phyloP scores from a whole-genome alignment of 2,888 invertebrate genomes.

The Scrobipalpa costella region DNA sequence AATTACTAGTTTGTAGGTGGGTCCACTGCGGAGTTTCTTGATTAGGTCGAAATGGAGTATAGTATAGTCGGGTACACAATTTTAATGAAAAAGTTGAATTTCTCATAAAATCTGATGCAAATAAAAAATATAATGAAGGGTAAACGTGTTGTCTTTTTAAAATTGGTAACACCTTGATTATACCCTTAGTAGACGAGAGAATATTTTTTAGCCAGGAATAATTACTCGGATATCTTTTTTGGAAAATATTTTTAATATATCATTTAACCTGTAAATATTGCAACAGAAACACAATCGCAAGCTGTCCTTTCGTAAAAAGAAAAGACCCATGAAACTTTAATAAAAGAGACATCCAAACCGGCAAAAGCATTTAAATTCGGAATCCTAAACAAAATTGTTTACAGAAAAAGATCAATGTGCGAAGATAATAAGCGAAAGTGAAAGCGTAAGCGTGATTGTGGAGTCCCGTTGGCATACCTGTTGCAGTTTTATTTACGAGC shows the following conservation, averaged over 20 bases:
- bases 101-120: not conserved
- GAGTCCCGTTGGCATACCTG: slow-evolving; percentile 78
- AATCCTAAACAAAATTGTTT: slow-evolving; percentile 22
- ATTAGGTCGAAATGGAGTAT: not conserved
- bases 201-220: too few species aligned
- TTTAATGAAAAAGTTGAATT: too few species aligned
- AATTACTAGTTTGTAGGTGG: slow-evolving; percentile 59
- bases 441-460: slow-evolving; percentile 74
- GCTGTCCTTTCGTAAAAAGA: not conserved
- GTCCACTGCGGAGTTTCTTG: slow-evolving; percentile 27
- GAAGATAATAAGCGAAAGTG: slow-evolving; percentile 73
- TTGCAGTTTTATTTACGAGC: slow-evolving; percentile 81
- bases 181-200: too few species aligned
- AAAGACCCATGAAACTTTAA: not conserved
- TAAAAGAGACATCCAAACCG: not conserved
- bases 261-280: not conserved
- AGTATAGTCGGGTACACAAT: not conserved
- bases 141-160: too few species aligned
- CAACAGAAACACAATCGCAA: not conserved
- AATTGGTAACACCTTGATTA: too few species aligned
- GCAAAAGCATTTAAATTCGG: slow-evolving; percentile 19
- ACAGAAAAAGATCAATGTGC: slow-evolving; percentile 59
- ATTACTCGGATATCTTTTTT: too few species aligned
- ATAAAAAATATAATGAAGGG: too few species aligned
- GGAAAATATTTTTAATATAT: too few species aligned